Percentiles rank a stretch among this genome's conserved stretches.
Evolutionary conservation across 2,888 invertebrate genomes (phyloP).

Genomic region (Ditula angustiorana): DNA sequence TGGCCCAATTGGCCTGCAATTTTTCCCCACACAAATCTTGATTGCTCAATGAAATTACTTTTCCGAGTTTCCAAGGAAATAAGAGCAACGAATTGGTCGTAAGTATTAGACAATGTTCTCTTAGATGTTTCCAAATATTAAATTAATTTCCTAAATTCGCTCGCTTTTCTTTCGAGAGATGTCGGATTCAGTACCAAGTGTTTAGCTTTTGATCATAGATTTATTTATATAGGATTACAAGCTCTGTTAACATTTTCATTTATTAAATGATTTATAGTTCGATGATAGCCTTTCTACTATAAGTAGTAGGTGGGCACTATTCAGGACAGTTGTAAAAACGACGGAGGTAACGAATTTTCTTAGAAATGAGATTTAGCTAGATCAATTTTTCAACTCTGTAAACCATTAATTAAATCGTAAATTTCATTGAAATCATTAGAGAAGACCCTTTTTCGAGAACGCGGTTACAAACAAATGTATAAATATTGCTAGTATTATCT

Average conservation of each 20-base stretch:
- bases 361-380: too few relatives aligned
- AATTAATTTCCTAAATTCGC: neutral
- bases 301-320: too few relatives aligned
- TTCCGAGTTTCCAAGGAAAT: neutral
- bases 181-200: neutral
- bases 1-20: slow-evolving; percentile 16
- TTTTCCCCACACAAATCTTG: slow-evolving; percentile 11
- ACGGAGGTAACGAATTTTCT: too few relatives aligned
- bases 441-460: too few relatives aligned
- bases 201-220: neutral
- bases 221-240: neutral
- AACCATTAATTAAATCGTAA: too few relatives aligned
- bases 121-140: neutral
- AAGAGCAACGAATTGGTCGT: neutral
- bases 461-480: too few relatives aligned
- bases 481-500: too few relatives aligned
- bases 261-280: too few relatives aligned
- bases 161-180: neutral
- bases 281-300: too few relatives aligned
- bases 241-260: neutral
- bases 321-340: too few relatives aligned
- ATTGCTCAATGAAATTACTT: slow-evolving; percentile 23
- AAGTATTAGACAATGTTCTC: neutral
- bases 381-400: too few relatives aligned
- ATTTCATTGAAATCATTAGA: too few relatives aligned